These are phyloP conservation scores for Motacilla alba DNA, from an alignment of 2,113 vertebrate genomes.

Conservation along the genomic window DNA sequence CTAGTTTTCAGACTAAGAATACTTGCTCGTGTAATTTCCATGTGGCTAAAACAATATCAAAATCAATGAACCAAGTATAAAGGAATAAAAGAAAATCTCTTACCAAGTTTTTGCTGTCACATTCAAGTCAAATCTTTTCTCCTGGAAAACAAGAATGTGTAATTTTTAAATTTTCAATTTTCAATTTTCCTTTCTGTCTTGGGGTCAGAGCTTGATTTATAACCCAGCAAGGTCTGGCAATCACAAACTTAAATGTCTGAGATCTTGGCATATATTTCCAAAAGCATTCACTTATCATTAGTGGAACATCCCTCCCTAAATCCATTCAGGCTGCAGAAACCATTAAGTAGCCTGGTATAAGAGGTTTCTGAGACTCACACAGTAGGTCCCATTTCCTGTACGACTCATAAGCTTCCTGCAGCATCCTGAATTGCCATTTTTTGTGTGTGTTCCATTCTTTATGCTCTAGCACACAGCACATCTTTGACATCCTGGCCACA, in stretches of 20 bases:
- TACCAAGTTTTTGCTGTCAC: constrained; percentile 75
- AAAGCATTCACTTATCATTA: background rate
- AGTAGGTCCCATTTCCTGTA: background rate
- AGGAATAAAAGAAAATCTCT: background rate
- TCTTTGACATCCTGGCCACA: background rate
- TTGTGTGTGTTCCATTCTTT: background rate
- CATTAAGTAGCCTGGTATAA: background rate
- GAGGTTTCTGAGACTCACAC: background rate
- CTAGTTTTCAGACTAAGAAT: background rate
- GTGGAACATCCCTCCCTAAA: background rate
- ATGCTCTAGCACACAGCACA: background rate
- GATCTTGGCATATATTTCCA: background rate
- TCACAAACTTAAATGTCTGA: background rate
- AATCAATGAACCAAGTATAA: background rate
- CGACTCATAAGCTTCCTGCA: background rate
- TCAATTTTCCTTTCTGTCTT: background rate
- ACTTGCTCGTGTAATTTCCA: background rate
- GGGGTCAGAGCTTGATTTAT: background rate
- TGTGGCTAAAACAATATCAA: background rate
- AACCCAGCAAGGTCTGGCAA: background rate
- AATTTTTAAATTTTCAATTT: background rate
- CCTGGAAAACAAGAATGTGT: constrained; percentile 49
- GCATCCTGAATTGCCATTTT: background rate
- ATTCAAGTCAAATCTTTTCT: constrained; percentile 72
- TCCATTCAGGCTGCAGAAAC: background rate